A percentile compares a stretch with the other conserved stretches of the same genome.
Evolutionary conservation across 2,888 invertebrate species (phyloP).

Genomic region (Macrophya annulata): DNA sequence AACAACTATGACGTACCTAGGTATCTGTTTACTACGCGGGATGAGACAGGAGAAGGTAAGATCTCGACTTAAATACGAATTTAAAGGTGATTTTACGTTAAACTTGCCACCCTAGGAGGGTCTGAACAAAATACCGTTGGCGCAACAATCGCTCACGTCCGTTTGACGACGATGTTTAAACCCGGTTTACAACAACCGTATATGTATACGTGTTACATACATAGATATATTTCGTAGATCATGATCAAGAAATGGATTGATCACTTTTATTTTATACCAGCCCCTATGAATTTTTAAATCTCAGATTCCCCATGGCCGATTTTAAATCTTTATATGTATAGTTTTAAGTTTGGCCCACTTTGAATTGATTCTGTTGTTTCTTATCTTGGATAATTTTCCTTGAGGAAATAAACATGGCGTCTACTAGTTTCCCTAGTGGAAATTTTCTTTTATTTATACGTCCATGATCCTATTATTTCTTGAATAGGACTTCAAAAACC

Average conservation of each 20-base stretch:
- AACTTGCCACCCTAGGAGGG: conserved; percentile 1
- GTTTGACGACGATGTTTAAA: not conserved
- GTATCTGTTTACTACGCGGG: not conserved
- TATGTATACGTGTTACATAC: not conserved
- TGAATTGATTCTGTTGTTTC: not conserved
- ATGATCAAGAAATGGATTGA: not conserved
- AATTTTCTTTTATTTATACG: no score
- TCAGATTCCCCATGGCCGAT: not conserved
- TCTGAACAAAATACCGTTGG: not conserved
- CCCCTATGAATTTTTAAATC: not conserved
- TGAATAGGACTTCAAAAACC: not conserved
- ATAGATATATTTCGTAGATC: not conserved
- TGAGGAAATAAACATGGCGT: not conserved
- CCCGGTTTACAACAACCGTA: not conserved
- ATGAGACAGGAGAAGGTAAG: not conserved
- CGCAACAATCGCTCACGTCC: not conserved
- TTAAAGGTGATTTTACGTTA: not conserved
- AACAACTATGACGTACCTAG: not conserved
- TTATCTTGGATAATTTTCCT: not conserved
- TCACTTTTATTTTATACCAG: not conserved
- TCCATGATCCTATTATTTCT: no score
- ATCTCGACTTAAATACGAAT: not conserved
- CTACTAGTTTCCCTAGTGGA: not conserved
- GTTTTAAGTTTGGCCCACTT: not conserved
- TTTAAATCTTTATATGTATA: not conserved